Base-by-base conservation (phyloP, 2,888 invertebrate genomes). In the Halictus quadricinctus region DNA sequence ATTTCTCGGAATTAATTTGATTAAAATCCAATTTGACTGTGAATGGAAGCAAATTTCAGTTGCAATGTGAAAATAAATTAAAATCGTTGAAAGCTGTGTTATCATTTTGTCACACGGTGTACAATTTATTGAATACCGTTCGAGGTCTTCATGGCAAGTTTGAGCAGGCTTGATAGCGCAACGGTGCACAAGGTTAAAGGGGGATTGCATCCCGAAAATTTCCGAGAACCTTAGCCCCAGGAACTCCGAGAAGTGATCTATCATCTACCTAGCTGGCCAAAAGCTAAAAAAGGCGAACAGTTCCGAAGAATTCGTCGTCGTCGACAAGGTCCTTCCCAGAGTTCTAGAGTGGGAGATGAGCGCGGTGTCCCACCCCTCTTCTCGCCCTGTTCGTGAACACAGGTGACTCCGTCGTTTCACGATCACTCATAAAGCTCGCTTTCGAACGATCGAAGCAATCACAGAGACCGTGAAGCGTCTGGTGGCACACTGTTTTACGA, bases 351-450 rank as follows among this genome's bases (percentile, higher is more conserved):
- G 90, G 84, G 88, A 81, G 88, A 75, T 48, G 66, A 74, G 64
- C 43, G 36, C 46, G 21, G 77, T 69, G 80, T 75, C 76, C 76
- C 79, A 89, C 88, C 90, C 87, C 90, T 88, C 89, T 87, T 90
- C 85, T 84, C 82, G 83, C 83, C 81, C 84, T 79, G 25, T 89
- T 82, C 81, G 72, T 64, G 73, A 76, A 43, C 72, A 50, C 87
- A 89, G 81, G 90, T 88, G 80, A 84, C 79, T 85, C 74, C 72
- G 77, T 81, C 82, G 88, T 84, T 69, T 72, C 84, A 79, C 88
- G 87, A 89, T 90, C 90, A 89, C 78, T 90, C 82, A 89, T 90
- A 85, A 90, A 86, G 83, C 85, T 88, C 83, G 81, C 83, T 72
- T 88, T 88, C 88, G 76, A 72, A 84, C 84, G 86, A 81, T 77